Conservation (phyloP, 2,888 invertebrate species). For the Erebia palarica region DNA sequence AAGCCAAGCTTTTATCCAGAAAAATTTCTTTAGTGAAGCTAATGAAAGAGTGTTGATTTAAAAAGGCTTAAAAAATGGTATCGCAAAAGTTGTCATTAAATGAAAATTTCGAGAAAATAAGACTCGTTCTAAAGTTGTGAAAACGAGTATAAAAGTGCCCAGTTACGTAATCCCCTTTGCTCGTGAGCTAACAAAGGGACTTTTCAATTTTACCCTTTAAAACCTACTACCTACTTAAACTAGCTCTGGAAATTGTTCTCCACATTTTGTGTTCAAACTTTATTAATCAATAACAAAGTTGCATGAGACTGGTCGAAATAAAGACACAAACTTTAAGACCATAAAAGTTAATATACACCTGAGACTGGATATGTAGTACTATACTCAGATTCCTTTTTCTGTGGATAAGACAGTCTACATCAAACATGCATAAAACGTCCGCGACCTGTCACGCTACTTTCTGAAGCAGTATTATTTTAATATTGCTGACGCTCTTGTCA, state of each 20-base stretch:
- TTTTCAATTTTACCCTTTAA: slow-evolving; percentile 17
- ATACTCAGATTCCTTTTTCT: too few species aligned
- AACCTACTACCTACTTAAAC: slow-evolving; percentile 1
- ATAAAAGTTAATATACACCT: too few species aligned
- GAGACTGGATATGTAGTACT: too few species aligned
- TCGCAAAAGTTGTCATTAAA: neutral
- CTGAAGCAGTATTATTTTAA: too few species aligned
- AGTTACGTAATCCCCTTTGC: neutral
- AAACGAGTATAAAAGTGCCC: slow-evolving; percentile 3
- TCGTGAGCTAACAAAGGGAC: neutral
- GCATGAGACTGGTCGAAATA: neutral
- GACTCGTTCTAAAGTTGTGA: neutral
- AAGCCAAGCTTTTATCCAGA: too few species aligned
- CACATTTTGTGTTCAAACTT: neutral
- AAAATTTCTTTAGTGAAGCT: too few species aligned
- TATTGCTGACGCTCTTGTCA: too few species aligned
- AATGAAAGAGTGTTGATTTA: too few species aligned
- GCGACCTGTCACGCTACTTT: too few species aligned
- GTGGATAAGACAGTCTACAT: too few species aligned
- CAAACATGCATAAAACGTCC: too few species aligned
- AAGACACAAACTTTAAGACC: neutral
- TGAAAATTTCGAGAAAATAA: neutral
- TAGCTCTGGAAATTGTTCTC: neutral
- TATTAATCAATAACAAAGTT: slow-evolving; percentile 3
- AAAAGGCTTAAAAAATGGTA: too few species aligned